phyloP scores from a whole-genome alignment of 2,113 vertebrate genomes.

The Eudorcas thomsonii region DNA sequence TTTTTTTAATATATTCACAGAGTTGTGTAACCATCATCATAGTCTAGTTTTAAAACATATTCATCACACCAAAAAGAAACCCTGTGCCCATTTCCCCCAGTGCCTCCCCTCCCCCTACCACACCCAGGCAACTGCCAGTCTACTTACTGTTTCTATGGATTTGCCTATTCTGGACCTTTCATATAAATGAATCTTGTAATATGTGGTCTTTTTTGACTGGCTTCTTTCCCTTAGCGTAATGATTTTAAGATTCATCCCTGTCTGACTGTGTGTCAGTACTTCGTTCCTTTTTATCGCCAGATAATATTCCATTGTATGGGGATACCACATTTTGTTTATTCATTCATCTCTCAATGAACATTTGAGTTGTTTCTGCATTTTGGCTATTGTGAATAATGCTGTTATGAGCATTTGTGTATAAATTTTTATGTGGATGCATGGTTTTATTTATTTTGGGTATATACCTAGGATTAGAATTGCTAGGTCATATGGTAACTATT shows the following conservation, averaged over 20 bases:
- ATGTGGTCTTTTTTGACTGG: background rate
- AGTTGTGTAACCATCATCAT: background rate
- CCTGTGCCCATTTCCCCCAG: background rate
- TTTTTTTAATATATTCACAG: background rate
- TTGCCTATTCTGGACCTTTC: background rate
- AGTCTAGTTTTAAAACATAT: background rate
- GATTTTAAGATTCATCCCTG: background rate
- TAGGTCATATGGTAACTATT: background rate
- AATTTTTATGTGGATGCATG: background rate
- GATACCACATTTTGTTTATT: background rate
- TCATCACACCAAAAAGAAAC: background rate
- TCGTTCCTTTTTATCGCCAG: background rate
- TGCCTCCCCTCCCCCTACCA: background rate
- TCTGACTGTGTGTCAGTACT: background rate
- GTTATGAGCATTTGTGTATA: background rate
- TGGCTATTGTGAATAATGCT: background rate
- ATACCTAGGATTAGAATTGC: background rate
- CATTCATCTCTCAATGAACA: background rate
- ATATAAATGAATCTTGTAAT: background rate
- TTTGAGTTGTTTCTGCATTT: background rate
- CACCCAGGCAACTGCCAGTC: background rate
- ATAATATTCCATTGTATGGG: background rate
- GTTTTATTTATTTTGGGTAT: background rate
- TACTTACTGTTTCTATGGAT: background rate
- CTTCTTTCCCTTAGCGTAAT: background rate